Percentiles rank a stretch among this genome's conserved stretches.
Evolutionary conservation across 1,140 invertebrate genomes (phyloP).

Genomic region (Doryteuthis pealeii): DNA sequence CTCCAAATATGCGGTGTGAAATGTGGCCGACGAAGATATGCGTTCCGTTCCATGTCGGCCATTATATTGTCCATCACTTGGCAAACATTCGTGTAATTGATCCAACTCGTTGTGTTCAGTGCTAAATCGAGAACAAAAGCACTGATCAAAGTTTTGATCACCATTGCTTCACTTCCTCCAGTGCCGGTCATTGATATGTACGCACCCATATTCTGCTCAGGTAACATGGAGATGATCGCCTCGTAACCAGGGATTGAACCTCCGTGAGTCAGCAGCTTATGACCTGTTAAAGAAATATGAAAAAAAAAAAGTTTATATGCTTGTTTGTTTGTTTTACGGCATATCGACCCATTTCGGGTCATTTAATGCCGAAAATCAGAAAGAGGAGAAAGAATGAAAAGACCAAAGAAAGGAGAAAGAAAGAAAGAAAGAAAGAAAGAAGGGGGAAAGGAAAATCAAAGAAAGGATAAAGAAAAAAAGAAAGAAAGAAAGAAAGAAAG

Average conservation of each 20-base stretch:
- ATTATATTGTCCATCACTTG: slow-evolving; percentile 22
- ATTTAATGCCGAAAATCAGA: no score
- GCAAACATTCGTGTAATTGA: slow-evolving; percentile 16
- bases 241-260: slow-evolving; percentile 30
- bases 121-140: slow-evolving; percentile 25
- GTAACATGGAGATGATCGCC: slow-evolving; percentile 25
- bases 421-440: neutral
- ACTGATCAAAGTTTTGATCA: slow-evolving; percentile 24
- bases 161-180: slow-evolving; percentile 14
- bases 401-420: neutral
- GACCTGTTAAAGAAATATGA: slow-evolving; percentile 17
- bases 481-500: neutral
- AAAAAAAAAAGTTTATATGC: neutral
- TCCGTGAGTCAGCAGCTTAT: slow-evolving; percentile 23
- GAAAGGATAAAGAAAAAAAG: neutral
- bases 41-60: neutral
- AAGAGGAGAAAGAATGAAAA: no score
- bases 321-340: neutral
- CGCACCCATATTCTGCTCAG: slow-evolving; percentile 21
- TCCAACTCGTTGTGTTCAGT: slow-evolving; percentile 15
- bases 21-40: neutral
- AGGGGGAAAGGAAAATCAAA: neutral
- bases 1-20: neutral
- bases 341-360: no score
- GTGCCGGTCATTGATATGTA: slow-evolving; percentile 27